Evolutionary conservation across 2,797 vertebrate genomes (phyloP).

Genomic region (Meriones psammophilus): DNA sequence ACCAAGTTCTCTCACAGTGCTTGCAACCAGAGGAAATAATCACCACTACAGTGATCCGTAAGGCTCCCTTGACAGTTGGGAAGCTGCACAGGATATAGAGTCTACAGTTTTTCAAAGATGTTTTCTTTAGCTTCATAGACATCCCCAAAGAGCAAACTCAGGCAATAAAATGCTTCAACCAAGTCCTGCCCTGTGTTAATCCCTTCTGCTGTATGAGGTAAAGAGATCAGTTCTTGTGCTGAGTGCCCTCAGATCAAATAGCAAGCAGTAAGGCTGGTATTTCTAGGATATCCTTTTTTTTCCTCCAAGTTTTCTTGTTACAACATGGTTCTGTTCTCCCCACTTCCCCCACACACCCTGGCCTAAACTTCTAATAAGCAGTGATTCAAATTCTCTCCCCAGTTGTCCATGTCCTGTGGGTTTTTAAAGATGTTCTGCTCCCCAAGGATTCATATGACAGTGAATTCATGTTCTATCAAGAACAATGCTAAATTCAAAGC

Average conservation of each 20-base stretch:
- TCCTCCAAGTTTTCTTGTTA: constrained; percentile 27
- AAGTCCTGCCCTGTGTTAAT: background rate
- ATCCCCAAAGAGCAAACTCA: background rate
- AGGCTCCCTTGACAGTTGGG: background rate
- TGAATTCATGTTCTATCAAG: constrained; percentile 72
- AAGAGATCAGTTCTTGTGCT: background rate
- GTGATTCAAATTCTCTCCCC: constrained; percentile 10
- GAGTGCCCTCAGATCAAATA: background rate
- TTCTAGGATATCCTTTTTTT: constrained; percentile 23
- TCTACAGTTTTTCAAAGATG: constrained; percentile 22
- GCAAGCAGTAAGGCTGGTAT: constrained; percentile 29
- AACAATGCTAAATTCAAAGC: constrained; percentile 79
- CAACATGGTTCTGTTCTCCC: background rate
- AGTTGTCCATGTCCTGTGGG: background rate
- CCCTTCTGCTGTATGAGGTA: background rate
- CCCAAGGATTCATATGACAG: constrained; percentile 42
- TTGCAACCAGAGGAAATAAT: constrained; percentile 49
- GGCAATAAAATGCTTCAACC: background rate
- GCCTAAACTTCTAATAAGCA: background rate
- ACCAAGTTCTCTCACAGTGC: constrained; percentile 4
- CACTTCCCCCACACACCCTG: background rate
- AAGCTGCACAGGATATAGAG: background rate
- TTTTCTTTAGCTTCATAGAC: constrained; percentile 34
- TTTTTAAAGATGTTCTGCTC: background rate
- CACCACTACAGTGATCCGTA: background rate